phyloP scores from a whole-genome alignment of 23 tunicate species.

The Clavelina lepadiformis region DNA sequence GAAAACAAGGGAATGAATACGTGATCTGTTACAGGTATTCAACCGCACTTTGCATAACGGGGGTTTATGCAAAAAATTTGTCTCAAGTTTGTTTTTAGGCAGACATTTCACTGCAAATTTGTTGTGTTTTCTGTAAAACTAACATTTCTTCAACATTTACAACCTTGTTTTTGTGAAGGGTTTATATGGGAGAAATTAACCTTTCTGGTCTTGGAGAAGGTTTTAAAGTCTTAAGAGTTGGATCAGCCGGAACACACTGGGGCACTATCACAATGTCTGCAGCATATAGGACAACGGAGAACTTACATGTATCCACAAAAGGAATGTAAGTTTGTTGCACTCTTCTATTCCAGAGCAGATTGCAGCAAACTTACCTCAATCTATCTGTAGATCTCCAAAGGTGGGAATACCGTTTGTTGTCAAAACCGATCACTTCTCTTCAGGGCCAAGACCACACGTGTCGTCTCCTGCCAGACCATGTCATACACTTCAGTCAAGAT shows the following conservation, averaged over 20 bases:
- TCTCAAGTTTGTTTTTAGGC: too few relatives aligned
- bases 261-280: slow-evolving; percentile 69
- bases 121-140: too few relatives aligned
- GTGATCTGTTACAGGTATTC: slow-evolving; percentile 80
- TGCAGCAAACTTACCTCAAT: neutral
- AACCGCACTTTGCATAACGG: too few relatives aligned
- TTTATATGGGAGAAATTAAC: slow-evolving; percentile 61
- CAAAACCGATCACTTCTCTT: slow-evolving; percentile 29
- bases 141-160: too few relatives aligned
- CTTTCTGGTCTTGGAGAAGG: slow-evolving; percentile 74
- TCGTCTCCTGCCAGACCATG: slow-evolving; percentile 73
- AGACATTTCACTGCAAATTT: too few relatives aligned
- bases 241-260: slow-evolving; percentile 56
- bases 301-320: slow-evolving; percentile 64
- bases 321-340: slow-evolving; percentile 37
- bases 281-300: slow-evolving; percentile 59
- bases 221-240: slow-evolving; percentile 51
- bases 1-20: slow-evolving; percentile 65
- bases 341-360: neutral
- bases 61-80: too few relatives aligned
- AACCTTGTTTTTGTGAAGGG: slow-evolving; percentile 18
- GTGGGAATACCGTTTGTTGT: slow-evolving; percentile 15
- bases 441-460: slow-evolving; percentile 3
- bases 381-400: slow-evolving; percentile 5
- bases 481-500: slow-evolving; percentile 49